Base-by-base conservation (phyloP, 1,140 invertebrate species). In the Drosophila teissieri region DNA sequence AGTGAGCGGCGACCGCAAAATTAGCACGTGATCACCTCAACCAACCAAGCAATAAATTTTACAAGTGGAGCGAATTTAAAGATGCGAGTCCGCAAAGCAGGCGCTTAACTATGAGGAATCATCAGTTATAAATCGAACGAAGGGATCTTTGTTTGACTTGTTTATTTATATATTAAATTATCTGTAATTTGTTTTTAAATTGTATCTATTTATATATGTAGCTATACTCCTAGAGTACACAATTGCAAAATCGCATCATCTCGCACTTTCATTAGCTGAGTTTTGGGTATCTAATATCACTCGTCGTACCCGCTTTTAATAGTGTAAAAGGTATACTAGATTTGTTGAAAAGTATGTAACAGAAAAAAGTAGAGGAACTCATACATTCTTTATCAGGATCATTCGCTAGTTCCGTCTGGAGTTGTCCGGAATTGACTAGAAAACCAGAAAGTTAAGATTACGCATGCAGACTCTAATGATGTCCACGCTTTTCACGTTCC, bases 11-110 rank as follows among this genome's bases (percentile, higher is more conserved):
- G 10, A 12, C 44, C 27, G 34, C 46, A 49, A 74, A 58, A 53
- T 78, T 78, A 75, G 53, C 39, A 56, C 83, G 82, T 86, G 64
- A 81, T 85, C 73, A 60, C 24, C 44, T 15, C 36, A 54, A 39
- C 31, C 31, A 54, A 39, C n/a, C 62, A 69, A 83, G 44, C 42
- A 65, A 78, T 78, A 75, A 83, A 19, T 31, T 70, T 62, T 73
- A 62, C 24, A 73, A 45, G 39, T 70, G 49, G 12, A 70, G 67
- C 54, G 72, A 79, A 79, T 80, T 79, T 79, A 79, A 27, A 24
- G 64, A 56, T 46, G 17, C n/a, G 6, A 52, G 40, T 69, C 37
- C 44, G 45, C 39, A 62, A 49, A 22, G 12, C 58, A 45, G 27
- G 42, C 34, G 2, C 15, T 27, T 27, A 61, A 68, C 36, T 36